Conservation (phyloP, 2,113 vertebrate species). For the Laticauda laticaudata region DNA sequence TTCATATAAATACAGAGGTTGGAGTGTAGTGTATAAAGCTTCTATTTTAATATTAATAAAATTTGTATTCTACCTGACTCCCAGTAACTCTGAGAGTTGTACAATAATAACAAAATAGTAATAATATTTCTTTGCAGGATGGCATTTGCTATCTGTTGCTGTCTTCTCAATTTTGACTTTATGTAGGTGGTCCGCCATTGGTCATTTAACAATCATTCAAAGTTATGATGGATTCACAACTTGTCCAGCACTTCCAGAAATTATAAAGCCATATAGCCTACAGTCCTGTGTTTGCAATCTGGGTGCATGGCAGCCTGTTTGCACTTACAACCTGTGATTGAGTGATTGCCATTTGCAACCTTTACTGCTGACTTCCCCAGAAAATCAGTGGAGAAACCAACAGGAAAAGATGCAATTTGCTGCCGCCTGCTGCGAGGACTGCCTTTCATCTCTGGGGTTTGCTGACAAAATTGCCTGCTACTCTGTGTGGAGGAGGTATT, state of each 20-base stretch:
- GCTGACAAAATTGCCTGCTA: neutral
- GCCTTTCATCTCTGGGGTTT: neutral
- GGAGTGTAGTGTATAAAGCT: neutral
- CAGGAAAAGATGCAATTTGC: neutral
- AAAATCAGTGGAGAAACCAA: neutral
- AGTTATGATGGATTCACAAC: neutral
- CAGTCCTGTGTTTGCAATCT: neutral
- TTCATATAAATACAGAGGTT: neutral
- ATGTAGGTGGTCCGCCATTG: neutral
- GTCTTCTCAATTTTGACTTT: neutral
- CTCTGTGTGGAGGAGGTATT: neutral
- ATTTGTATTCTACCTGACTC: neutral
- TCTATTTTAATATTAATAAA: neutral
- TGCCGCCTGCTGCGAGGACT: neutral
- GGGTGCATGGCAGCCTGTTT: too few relatives aligned
- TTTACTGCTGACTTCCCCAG: neutral
- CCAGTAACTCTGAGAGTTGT: neutral
- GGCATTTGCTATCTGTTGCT: neutral
- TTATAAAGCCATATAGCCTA: neutral
- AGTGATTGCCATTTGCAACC: neutral
- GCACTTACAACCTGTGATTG: too few relatives aligned
- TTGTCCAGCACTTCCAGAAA: neutral
- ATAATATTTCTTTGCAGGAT: neutral
- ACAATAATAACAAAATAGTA: neutral
- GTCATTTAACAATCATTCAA: neutral